These are phyloP conservation scores for Trachelus iudaicus DNA, from an alignment of 2,888 invertebrate genomes.

Conservation along the genomic window DNA sequence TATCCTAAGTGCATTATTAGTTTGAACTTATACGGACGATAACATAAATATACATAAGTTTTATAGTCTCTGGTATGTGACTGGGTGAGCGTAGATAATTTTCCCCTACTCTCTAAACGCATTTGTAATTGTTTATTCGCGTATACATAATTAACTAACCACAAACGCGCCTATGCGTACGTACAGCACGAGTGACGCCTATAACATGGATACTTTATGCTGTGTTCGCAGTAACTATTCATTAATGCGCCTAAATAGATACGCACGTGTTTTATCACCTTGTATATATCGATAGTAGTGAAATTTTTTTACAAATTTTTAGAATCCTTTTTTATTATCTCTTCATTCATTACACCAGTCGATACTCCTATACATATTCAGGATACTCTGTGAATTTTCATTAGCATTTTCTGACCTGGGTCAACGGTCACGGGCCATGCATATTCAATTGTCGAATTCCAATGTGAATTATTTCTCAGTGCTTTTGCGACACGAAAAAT, in stretches of 20 bases:
- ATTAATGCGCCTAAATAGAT: no score
- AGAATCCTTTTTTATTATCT: no score
- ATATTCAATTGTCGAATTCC: slow-evolving; percentile 14
- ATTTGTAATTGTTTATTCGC: slow-evolving; percentile 32
- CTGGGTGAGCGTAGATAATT: slow-evolving; percentile 39
- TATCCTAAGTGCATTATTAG: no score
- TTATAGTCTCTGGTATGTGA: slow-evolving; percentile 16
- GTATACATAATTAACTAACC: slow-evolving; percentile 49
- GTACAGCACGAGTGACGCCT: slow-evolving; percentile 5
- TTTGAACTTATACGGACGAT: slow-evolving; percentile 9
- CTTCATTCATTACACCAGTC: no score
- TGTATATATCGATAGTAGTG: no score
- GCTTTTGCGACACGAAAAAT: no score
- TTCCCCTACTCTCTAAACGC: slow-evolving; percentile 7
- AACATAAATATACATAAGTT: slow-evolving; percentile 25
- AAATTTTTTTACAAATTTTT: neutral
- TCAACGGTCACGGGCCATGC: slow-evolving; percentile 23
- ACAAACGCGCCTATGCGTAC: slow-evolving; percentile 11
- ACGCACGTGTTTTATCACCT: no score
- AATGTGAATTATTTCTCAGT: neutral
- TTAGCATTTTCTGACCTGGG: slow-evolving; percentile 30
- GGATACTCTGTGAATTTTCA: slow-evolving; percentile 13
- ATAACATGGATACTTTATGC: neutral
- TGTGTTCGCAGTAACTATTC: no score
- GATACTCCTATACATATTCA: no score